Evolutionary conservation across 1,140 invertebrate genomes (phyloP).

Genomic region (Hyles vespertilio): DNA sequence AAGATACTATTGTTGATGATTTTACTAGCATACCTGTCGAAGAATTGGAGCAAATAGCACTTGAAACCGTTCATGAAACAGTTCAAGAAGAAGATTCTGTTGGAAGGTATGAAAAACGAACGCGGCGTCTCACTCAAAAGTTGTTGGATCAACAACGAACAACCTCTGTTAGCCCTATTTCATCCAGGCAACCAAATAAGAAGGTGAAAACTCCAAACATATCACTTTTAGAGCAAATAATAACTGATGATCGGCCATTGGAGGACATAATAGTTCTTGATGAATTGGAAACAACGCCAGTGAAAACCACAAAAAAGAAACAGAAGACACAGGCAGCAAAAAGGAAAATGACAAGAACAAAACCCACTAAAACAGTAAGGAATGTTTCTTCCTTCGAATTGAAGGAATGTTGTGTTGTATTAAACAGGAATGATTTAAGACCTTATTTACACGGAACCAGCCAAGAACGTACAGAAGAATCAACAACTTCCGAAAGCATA

Average conservation of each 20-base stretch:
- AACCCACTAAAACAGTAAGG: constrained; percentile 15
- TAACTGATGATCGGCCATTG: constrained; percentile 58
- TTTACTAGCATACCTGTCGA: constrained; percentile 60
- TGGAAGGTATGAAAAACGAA: constrained; percentile 28
- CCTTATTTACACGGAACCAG: constrained; percentile 24
- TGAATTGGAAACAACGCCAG: constrained; percentile 44
- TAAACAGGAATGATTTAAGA: constrained; percentile 40
- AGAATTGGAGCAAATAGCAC: constrained; percentile 59
- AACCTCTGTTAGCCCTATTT: constrained; percentile 28
- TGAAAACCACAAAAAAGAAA: constrained; percentile 30
- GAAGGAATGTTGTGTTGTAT: constrained; percentile 54
- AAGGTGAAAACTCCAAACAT: constrained; percentile 54
- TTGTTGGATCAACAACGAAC: constrained; percentile 23
- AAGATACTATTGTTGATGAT: constrained; percentile 51
- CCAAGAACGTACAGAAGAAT: too few species aligned
- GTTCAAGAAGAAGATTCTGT: constrained; percentile 16
- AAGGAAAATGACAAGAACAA: neutral
- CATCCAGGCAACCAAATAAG: constrained; percentile 29
- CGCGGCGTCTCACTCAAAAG: constrained; percentile 25
- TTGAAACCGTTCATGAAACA: constrained; percentile 38
- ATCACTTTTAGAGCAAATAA: constrained; percentile 64
- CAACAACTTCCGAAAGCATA: too few species aligned
- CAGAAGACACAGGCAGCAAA: constrained; percentile 32
- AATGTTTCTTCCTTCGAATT: constrained; percentile 15
- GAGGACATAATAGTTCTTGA: constrained; percentile 66